A percentile compares a stretch with the other conserved stretches of the same genome.
Conservation (phyloP, 2,113 vertebrate genomes). For the Dascyllus trimaculatus region DNA sequence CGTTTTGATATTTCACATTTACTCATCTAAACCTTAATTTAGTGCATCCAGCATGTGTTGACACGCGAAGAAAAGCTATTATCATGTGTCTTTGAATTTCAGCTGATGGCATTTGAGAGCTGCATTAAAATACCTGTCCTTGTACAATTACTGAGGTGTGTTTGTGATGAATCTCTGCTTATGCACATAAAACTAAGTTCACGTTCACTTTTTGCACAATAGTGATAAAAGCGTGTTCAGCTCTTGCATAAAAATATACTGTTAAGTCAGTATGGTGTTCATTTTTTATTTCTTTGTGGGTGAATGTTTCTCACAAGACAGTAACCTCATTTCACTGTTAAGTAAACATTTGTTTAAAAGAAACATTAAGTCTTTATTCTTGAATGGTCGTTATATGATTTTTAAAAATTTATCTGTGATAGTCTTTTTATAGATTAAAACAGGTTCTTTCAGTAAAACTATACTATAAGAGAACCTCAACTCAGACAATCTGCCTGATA, state of each 20-base stretch:
- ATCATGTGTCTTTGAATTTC: slow-evolving; percentile 67
- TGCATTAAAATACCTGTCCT: slow-evolving; percentile 59
- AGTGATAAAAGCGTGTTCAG: not conserved
- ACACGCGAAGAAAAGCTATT: slow-evolving; percentile 70
- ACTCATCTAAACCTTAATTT: slow-evolving; percentile 82
- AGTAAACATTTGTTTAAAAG: not conserved
- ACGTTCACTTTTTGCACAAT: slow-evolving; percentile 24
- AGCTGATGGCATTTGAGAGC: slow-evolving; percentile 69
- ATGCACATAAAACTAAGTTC: slow-evolving; percentile 1
- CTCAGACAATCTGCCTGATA: not conserved
- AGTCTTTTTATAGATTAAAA: not conserved
- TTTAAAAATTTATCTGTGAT: not conserved
- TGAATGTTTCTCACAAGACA: not conserved
- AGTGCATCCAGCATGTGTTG: slow-evolving; percentile 69
- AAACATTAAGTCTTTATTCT: not conserved
- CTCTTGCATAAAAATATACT: not conserved
- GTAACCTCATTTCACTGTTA: not conserved
- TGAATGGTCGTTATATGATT: not conserved
- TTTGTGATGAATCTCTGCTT: slow-evolving; percentile 22
- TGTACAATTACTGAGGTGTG: slow-evolving; percentile 29
- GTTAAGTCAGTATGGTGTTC: not conserved
- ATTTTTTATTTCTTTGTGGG: not conserved
- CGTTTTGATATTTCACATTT: slow-evolving; percentile 73
- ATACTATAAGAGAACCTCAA: not conserved
- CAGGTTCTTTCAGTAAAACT: slow-evolving; percentile 2